Percentiles rank a stretch among this genome's conserved stretches.
These are phyloP conservation scores for Salticus scenicus DNA, from an alignment of 2,888 invertebrate genomes.

Conservation along the genomic window DNA sequence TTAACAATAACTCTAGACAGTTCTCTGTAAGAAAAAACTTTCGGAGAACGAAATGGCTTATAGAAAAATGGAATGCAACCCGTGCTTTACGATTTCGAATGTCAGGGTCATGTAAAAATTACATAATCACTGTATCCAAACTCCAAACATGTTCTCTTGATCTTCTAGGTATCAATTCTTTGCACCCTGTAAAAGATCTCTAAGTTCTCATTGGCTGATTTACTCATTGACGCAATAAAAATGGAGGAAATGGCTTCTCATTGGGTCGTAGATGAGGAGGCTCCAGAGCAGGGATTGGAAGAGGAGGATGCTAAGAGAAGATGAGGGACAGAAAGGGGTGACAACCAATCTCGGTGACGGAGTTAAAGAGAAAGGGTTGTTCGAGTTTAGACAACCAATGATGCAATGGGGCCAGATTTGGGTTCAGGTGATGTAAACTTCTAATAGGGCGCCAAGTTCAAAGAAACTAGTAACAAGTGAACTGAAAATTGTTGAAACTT, in stretches of 20 bases:
- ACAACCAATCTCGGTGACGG: constrained; percentile 51
- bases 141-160: not conserved
- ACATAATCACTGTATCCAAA: too few species aligned
- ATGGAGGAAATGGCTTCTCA: constrained; percentile 4
- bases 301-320: constrained; percentile 29
- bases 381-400: constrained; percentile 37
- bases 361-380: constrained; percentile 42
- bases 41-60: not conserved
- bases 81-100: not conserved
- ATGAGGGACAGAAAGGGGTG: constrained; percentile 59
- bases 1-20: too few species aligned
- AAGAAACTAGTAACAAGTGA: not conserved
- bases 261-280: constrained; percentile 24
- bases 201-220: constrained; percentile 26
- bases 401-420: constrained; percentile 14
- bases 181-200: not conserved
- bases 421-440: not conserved
- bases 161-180: not conserved
- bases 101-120: not conserved
- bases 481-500: too few species aligned
- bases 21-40: too few species aligned
- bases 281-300: constrained; percentile 61
- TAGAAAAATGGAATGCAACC: not conserved
- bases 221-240: constrained; percentile 2
- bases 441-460: not conserved